phyloP scores from a whole-genome alignment of 2,888 invertebrate species.

The Melanargia galathea region DNA sequence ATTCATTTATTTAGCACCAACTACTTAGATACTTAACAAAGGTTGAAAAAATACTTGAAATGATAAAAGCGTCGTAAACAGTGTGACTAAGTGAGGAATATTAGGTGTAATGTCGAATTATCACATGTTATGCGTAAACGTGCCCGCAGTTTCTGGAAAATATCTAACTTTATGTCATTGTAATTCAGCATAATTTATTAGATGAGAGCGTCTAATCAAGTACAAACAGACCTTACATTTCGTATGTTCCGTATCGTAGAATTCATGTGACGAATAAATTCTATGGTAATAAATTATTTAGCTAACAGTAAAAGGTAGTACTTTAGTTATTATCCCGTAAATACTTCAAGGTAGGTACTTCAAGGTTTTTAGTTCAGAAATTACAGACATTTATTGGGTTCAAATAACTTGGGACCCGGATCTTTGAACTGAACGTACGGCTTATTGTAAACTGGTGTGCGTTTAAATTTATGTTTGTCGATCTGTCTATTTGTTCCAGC shows the following conservation, averaged over 20 bases:
- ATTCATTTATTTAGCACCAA: background rate
- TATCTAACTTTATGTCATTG: background rate
- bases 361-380: too few relatives aligned
- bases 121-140: background rate
- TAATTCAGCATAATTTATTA: slow-evolving; percentile 11
- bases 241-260: slow-evolving; percentile 4
- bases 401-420: too few relatives aligned
- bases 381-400: too few relatives aligned
- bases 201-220: background rate
- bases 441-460: too few relatives aligned
- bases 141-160: slow-evolving; percentile 12
- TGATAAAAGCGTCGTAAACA: slow-evolving; percentile 5
- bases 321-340: too few relatives aligned
- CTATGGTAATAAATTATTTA: too few relatives aligned
- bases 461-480: too few relatives aligned
- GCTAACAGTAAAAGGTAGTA: too few relatives aligned
- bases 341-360: too few relatives aligned
- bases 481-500: too few relatives aligned
- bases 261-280: background rate
- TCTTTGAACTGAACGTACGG: too few relatives aligned
- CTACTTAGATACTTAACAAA: too few relatives aligned
- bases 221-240: background rate
- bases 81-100: background rate
- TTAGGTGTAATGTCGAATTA: background rate
- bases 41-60: background rate